phyloP scores from a whole-genome alignment of 2,888 invertebrate species.

The Parnassius mnemosyne region DNA sequence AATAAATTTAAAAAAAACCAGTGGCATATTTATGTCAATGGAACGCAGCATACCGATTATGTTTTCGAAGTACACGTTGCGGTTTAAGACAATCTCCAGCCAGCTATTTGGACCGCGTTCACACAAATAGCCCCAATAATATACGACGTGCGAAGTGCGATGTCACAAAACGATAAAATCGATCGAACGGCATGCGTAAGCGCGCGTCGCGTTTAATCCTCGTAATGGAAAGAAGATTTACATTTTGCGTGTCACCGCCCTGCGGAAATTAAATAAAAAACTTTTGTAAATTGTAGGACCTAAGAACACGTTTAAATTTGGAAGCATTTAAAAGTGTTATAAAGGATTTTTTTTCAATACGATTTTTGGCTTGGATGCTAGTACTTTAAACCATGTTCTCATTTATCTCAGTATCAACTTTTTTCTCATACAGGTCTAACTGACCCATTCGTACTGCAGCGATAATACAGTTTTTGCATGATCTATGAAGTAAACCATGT shows the following conservation, averaged over 20 bases:
- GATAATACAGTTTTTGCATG: too few relatives aligned
- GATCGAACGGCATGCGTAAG: slow-evolving; percentile 16
- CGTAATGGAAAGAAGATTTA: slow-evolving; percentile 43
- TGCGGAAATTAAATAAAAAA: slow-evolving; percentile 1
- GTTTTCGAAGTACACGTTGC: slow-evolving; percentile 1
- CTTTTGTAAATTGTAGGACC: too few relatives aligned
- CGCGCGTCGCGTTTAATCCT: slow-evolving; percentile 40
- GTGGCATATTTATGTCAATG: slow-evolving; percentile 13
- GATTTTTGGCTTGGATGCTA: too few relatives aligned
- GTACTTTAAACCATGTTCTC: too few relatives aligned
- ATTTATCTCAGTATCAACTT: too few relatives aligned
- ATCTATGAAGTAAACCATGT: too few relatives aligned
- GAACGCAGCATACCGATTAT: slow-evolving; percentile 5
- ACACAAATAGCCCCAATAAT: slow-evolving; percentile 26
- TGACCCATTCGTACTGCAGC: too few relatives aligned
- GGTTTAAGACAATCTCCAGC: slow-evolving; percentile 17
- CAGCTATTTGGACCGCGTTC: slow-evolving; percentile 9
- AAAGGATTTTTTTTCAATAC: too few relatives aligned
- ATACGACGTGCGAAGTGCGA: slow-evolving; percentile 32
- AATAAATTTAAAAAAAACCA: too few relatives aligned
- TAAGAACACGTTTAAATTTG: too few relatives aligned
- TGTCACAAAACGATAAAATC: slow-evolving; percentile 32
- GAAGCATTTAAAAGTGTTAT: too few relatives aligned
- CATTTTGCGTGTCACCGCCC: slow-evolving; percentile 42
- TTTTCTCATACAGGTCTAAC: too few relatives aligned